Evolutionary conservation across 1,140 invertebrate genomes (phyloP).

Genomic region (Ostrea denselamellosa): DNA sequence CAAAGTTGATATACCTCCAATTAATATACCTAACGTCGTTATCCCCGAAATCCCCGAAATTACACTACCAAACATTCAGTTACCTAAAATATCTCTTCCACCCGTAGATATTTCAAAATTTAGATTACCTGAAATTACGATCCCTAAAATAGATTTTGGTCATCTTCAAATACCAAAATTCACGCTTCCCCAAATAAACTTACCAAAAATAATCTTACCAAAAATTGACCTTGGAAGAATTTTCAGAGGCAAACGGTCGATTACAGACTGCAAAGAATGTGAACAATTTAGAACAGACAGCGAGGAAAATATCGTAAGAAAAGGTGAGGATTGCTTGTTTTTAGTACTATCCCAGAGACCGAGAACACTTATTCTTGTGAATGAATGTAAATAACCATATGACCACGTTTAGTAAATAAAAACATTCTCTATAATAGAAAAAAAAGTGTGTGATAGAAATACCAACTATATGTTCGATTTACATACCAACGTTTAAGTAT

Average conservation of each 20-base stretch:
- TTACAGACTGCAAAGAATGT: constrained; percentile 21
- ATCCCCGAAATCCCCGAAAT: not conserved
- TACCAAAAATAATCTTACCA: not conserved
- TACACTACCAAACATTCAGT: not conserved
- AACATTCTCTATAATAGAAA: too few species aligned
- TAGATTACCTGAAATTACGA: not conserved
- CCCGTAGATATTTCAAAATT: not conserved
- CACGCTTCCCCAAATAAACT: not conserved
- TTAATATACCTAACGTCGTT: not conserved
- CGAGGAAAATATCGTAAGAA: not conserved
- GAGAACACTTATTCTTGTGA: too few species aligned
- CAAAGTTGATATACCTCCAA: not conserved
- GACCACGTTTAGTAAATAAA: too few species aligned
- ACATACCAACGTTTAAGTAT: too few species aligned
- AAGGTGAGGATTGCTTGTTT: not conserved
- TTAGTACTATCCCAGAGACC: not conserved
- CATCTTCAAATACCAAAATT: not conserved
- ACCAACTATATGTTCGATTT: too few species aligned
- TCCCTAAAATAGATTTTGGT: constrained; percentile 11
- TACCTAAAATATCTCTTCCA: not conserved
- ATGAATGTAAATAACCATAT: too few species aligned
- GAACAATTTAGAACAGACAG: constrained; percentile 6
- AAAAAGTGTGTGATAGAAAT: too few species aligned
- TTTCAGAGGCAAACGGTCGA: not conserved
- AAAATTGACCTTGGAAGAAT: constrained; percentile 1